Evolutionary conservation across 2,888 invertebrate genomes (phyloP), one percentile per base, ranked within the genome.

Genomic region (Ferdinandea cuprea): DNA sequence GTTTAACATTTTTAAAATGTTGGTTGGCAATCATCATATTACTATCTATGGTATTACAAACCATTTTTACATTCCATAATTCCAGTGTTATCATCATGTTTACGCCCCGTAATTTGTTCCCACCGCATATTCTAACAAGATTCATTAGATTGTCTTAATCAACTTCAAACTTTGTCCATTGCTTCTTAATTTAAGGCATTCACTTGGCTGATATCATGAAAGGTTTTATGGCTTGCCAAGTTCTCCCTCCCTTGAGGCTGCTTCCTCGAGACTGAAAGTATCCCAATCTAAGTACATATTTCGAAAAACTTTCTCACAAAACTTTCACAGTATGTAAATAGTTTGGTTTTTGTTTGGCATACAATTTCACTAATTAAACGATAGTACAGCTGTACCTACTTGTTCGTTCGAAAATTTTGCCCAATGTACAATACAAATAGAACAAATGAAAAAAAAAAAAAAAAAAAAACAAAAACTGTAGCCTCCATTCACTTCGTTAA

Each of bases 311-410:
- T 71, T 48, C 17, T 9, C 58, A 30, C 46, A 19, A 17, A 80
- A 42, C 68, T 68, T 54, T 48, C 15, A 48, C 19, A 48, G 44
- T 32, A 79, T 79, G 79, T 68, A 79, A 79, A 73, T 80, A 69
- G 63, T 69, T 63, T 7, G 46, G 48, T 48, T 72, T 61, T 68
- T 56, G 19, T 46, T 74, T 74, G 46, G 71, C 25, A 44, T 30
- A 74, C 69, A 74, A 69, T 66, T 74, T 48, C 69, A 58, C 74
- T 80, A 80, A 80, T 80, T 80, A 74, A 80, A 69, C 63, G 13
- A 30, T 74, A 44, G 50, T 40, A 65, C 44, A 44, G 28, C 56
- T 35, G 48, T 28, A 6, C 21, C 15, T 15, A 44, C 40, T 28
- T 15, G 42, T n/a, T n/a, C n/a, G n/a, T n/a, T n/a, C 13, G 15